phyloP scores from a whole-genome alignment of 1,140 invertebrate genomes.

The Heliconius melpomene region DNA sequence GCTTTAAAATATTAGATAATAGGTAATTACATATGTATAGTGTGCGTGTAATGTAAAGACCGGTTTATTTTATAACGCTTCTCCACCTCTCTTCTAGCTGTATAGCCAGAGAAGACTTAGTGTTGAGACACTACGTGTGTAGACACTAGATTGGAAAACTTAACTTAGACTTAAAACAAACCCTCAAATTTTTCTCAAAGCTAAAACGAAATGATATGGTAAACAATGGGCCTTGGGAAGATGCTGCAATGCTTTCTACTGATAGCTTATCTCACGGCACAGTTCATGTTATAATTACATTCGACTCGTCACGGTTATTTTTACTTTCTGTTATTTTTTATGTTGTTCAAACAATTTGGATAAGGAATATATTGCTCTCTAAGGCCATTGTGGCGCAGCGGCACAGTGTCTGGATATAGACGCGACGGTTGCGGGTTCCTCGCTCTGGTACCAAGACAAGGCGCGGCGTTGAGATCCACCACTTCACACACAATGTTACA shows the following conservation, averaged over 20 bases:
- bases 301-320: neutral
- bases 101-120: no score
- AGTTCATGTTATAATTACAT: constrained; percentile 12
- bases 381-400: neutral
- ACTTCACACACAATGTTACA: neutral
- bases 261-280: constrained; percentile 24
- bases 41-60: no score
- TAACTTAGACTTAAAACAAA: no score
- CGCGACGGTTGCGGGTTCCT: neutral
- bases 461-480: no score
- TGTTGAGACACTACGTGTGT: no score
- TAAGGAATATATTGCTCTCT: no score
- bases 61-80: no score
- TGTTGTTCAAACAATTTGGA: neutral
- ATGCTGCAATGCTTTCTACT: constrained; percentile 13
- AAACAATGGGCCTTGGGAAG: constrained; percentile 19
- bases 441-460: neutral
- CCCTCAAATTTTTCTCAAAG: neutral
- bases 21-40: no score
- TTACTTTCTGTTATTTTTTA: neutral
- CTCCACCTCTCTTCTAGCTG: no score
- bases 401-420: neutral
- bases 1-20: no score
- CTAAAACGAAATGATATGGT: neutral
- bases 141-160: no score